Conservation (phyloP, 1,140 invertebrate species). For the Bacillus rossius region DNA sequence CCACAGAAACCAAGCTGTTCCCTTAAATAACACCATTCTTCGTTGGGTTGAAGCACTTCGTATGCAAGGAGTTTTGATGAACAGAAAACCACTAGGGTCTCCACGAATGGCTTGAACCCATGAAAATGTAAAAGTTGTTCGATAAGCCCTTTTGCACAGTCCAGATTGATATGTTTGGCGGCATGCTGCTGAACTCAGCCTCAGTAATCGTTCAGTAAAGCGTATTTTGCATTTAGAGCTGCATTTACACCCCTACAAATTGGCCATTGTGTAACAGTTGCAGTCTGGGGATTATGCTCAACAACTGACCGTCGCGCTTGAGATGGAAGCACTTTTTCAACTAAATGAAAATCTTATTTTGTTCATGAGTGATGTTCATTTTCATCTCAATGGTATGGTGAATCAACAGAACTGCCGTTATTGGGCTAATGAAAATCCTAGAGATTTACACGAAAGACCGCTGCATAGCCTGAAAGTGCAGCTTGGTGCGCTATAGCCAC, state of each 20-base stretch:
- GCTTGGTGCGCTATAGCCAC: background rate
- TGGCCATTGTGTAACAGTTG: constrained; percentile 14
- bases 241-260: constrained; percentile 20
- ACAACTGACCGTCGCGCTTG: background rate
- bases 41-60: too few species aligned
- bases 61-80: too few species aligned
- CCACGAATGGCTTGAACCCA: background rate
- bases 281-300: constrained; percentile 9
- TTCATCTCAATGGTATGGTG: constrained; percentile 14
- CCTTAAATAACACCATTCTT: too few species aligned
- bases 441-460: constrained; percentile 5
- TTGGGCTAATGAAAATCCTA: constrained; percentile 13
- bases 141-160: constrained; percentile 9
- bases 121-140: constrained; percentile 8
- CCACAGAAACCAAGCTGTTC: too few species aligned
- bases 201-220: constrained; percentile 11
- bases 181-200: constrained; percentile 15
- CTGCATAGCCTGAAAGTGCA: background rate
- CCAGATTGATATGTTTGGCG: constrained; percentile 13
- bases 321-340: background rate
- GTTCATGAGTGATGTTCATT: constrained; percentile 12
- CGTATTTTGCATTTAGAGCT: constrained; percentile 16
- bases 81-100: too few species aligned
- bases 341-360: background rate
- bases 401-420: constrained; percentile 16